phyloP scores from a whole-genome alignment of 1,140 invertebrate species.

The Arion vulgaris region DNA sequence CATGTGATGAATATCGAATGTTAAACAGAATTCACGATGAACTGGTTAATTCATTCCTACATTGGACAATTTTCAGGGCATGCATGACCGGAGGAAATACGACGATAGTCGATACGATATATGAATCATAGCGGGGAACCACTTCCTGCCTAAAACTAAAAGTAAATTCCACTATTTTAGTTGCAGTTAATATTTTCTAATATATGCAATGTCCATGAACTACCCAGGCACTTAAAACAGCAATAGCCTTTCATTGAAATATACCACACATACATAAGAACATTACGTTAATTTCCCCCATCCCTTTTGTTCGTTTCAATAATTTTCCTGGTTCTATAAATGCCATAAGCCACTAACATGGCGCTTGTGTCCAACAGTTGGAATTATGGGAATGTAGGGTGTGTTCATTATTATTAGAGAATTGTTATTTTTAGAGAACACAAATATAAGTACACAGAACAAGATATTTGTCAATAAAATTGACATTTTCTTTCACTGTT shows the following conservation, averaged over 20 bases:
- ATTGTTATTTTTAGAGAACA: too few species aligned
- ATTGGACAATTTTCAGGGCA: not conserved
- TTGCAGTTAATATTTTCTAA: not conserved
- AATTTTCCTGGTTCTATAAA: constrained; percentile 18
- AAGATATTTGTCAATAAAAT: too few species aligned
- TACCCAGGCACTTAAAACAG: not conserved
- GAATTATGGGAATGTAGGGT: constrained; percentile 6
- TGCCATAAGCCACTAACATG: constrained; percentile 1
- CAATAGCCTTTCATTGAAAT: not conserved
- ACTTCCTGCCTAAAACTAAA: not conserved
- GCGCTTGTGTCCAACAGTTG: constrained; percentile 4
- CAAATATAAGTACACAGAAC: too few species aligned
- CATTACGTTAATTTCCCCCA: too few species aligned
- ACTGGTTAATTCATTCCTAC: not conserved
- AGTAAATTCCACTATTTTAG: not conserved
- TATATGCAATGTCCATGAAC: not conserved
- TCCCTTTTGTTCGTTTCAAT: constrained; percentile 10
- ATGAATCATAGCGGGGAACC: not conserved
- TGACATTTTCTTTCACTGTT: too few species aligned
- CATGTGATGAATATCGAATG: not conserved
- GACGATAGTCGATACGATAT: not conserved
- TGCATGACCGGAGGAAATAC: not conserved
- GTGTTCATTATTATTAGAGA: not conserved
- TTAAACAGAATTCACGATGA: not conserved
- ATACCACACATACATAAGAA: not conserved